These are phyloP conservation scores for Dinoponera quadriceps DNA, from an alignment of 1,140 invertebrate species.

Conservation along the genomic window DNA sequence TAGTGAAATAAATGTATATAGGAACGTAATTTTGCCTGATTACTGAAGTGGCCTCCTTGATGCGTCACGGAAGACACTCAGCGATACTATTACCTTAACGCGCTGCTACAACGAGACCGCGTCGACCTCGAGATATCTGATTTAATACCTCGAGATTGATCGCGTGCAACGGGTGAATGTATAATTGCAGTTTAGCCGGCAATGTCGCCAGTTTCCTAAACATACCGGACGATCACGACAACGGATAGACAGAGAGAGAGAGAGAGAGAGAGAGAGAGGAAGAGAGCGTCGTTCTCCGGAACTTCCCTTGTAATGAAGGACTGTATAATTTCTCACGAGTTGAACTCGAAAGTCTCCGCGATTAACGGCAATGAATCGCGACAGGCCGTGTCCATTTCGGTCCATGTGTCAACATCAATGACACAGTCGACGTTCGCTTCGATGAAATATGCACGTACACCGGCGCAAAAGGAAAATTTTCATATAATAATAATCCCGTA, in stretches of 20 bases:
- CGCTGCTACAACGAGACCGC: not conserved
- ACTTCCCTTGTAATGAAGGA: not conserved
- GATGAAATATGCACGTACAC: not conserved
- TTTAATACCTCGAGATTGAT: conserved; percentile 19
- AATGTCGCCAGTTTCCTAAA: not conserved
- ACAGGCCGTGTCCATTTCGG: conserved; percentile 23
- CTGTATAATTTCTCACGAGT: not conserved
- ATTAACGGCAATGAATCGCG: conserved; percentile 4
- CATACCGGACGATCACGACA: not conserved
- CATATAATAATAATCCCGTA: not conserved
- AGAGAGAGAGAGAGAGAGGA: not conserved
- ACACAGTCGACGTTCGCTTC: not conserved
- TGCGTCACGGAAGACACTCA: too few relatives aligned
- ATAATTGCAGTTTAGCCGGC: too few relatives aligned
- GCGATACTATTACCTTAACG: too few relatives aligned
- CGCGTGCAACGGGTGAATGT: not conserved
- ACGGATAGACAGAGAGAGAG: too few relatives aligned
- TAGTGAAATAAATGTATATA: too few relatives aligned
- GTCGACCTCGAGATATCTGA: not conserved
- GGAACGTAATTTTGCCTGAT: too few relatives aligned
- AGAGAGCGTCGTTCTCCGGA: not conserved
- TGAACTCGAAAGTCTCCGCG: not conserved
- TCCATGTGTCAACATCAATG: not conserved
- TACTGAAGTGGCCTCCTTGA: too few relatives aligned
- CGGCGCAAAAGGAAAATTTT: not conserved